A percentile compares a stretch with the other conserved stretches of the same genome.
These are phyloP conservation scores for Podocnemis expansa DNA, from an alignment of 2,113 vertebrate genomes.

Conservation along the genomic window DNA sequence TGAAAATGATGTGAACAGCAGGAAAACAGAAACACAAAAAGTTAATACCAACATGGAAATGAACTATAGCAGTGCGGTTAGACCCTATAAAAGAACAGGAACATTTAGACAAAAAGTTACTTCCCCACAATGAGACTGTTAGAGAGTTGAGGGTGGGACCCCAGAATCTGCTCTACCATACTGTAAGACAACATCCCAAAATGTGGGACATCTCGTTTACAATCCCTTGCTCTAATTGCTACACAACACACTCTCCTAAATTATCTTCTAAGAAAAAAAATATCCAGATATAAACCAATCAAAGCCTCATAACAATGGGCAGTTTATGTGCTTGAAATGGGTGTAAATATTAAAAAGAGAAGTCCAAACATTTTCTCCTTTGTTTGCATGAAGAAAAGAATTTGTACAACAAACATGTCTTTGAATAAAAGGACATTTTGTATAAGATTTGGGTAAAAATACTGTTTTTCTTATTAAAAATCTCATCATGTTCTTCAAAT, in stretches of 20 bases:
- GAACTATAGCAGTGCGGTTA: neutral
- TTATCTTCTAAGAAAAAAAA: neutral
- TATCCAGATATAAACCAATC: accelerated
- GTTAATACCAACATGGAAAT: neutral
- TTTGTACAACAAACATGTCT: conserved; percentile 6
- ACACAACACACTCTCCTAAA: neutral
- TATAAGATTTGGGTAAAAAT: conserved; percentile 11
- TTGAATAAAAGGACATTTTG: neutral
- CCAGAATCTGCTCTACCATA: neutral
- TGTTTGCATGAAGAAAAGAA: neutral
- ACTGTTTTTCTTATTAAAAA: neutral
- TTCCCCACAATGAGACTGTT: neutral
- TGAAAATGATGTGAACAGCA: neutral
- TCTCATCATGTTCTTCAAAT: neutral
- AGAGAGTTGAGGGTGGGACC: neutral
- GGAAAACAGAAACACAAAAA: neutral
- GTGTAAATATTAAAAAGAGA: neutral
- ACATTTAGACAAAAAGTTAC: neutral
- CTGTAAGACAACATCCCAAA: neutral
- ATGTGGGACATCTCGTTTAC: neutral
- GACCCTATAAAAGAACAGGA: neutral
- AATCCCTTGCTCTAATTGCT: neutral
- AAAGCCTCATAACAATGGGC: neutral
- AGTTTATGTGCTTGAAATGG: neutral
- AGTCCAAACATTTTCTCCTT: neutral